Base-by-base conservation (phyloP, 1,140 invertebrate species). In the Cherax quadricarinatus region DNA sequence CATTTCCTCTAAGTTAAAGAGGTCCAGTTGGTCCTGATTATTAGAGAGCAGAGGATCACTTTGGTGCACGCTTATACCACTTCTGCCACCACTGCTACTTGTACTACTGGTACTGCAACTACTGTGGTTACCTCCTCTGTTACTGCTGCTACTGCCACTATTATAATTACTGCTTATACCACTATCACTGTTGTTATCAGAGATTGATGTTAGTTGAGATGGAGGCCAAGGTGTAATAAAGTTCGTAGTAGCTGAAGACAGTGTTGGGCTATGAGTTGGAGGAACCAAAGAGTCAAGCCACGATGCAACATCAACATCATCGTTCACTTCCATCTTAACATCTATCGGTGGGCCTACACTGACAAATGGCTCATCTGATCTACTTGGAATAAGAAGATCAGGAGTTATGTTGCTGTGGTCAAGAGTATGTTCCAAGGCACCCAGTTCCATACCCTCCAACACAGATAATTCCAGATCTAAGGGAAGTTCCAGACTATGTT, bases 401-500 rank as follows among this genome's bases (percentile, higher is more conserved):
- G 60, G 89, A 62, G 82, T 66, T 18, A 66, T 80, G 57, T 30
- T 79, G 9, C 51, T 84, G 73, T 75, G 88, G 24, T 92, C 87
- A 14, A 91, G 78, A 53, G 78, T 66, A 30, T 70, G 79, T 14
- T 87, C 92, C 57, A 93, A 80, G n/a, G 90, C 90, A 12, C 93
- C 93, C 24, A 94, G 81, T 60, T 94, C 93, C 94, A 94, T 94
- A 24, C 91, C 87, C 41, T 94, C 94, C n/a, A 94, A 85, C 21
- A 84, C 93, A 48, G 94, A 93, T 75, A 94, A 84, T 73, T 94
- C 94, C 14, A 94, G 66, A 62, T 94, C 94, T 48, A 94, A 53
- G 24, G 92, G 92, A n/a, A 95, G 88, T n/a, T 94, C 94, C 51
- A 94, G 91, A 48, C 91, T 93, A 48, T 93, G 92, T n/a, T 94